Evolutionary conservation across 2,888 invertebrate species (phyloP).

Genomic region (Platycheirus albimanus): DNA sequence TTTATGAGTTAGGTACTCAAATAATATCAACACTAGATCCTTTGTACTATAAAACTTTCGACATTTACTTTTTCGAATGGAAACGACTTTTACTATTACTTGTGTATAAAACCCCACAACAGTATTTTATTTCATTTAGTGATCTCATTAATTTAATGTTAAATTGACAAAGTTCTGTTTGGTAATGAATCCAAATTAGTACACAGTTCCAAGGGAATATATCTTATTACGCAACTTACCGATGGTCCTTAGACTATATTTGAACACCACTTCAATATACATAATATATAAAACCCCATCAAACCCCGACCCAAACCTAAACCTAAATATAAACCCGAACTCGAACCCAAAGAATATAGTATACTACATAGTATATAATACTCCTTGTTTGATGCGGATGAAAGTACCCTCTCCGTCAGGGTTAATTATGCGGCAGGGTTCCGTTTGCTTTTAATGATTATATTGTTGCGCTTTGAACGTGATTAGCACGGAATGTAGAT

Average conservation of each 20-base stretch:
- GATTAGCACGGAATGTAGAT: conserved; percentile 72
- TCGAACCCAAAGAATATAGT: background rate
- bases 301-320: background rate
- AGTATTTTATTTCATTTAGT: conserved; percentile 35
- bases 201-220: conserved; percentile 27
- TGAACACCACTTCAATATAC: conserved; percentile 18
- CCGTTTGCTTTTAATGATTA: conserved; percentile 70
- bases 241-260: conserved; percentile 50
- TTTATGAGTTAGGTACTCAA: too few relatives aligned
- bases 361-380: too few relatives aligned
- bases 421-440: conserved; percentile 72
- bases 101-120: conserved; percentile 15
- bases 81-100: conserved; percentile 4
- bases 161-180: conserved; percentile 49
- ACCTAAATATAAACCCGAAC: too few relatives aligned
- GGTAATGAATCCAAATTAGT: conserved; percentile 42
- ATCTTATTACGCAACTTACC: conserved; percentile 46
- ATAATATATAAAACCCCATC: background rate
- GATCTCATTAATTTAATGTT: conserved; percentile 60
- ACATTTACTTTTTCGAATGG: background rate
- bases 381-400: conserved; percentile 33
- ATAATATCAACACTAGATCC: background rate
- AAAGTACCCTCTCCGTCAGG: conserved; percentile 53
- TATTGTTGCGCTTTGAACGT: conserved; percentile 72
- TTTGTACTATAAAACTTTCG: background rate